Conservation (phyloP, 2,797 vertebrate species). For the Syndactyla subalaris region DNA sequence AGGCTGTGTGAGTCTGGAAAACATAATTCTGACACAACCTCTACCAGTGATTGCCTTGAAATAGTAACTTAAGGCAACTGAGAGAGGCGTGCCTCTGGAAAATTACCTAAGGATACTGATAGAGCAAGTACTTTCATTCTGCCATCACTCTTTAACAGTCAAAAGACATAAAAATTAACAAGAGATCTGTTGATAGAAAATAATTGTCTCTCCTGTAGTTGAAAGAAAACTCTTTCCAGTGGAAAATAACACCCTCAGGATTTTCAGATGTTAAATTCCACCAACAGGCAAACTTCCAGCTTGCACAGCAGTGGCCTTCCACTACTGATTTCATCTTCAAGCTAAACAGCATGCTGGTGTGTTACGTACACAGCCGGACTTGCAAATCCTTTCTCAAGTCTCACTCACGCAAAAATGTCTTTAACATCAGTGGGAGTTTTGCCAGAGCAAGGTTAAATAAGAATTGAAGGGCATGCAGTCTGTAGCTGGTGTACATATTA, state of each 20-base stretch:
- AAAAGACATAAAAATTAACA: neutral
- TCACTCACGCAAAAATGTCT: slow-evolving; percentile 1
- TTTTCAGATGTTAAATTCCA: slow-evolving; percentile 20
- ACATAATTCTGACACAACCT: neutral
- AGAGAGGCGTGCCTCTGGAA: neutral
- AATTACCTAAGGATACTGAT: neutral
- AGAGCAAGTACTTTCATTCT: neutral
- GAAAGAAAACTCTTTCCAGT: neutral
- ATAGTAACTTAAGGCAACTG: neutral
- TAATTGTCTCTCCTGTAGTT: neutral
- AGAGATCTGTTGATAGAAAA: neutral
- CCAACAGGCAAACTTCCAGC: neutral
- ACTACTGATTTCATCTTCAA: neutral
- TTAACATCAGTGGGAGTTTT: neutral
- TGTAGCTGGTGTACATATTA: neutral
- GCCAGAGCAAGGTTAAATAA: slow-evolving; percentile 12
- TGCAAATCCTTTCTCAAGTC: neutral
- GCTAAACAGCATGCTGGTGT: neutral
- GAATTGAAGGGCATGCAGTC: neutral
- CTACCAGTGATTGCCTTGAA: neutral
- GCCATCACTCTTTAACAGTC: neutral
- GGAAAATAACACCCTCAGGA: neutral
- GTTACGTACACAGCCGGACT: neutral
- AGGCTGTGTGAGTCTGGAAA: neutral
- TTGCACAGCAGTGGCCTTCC: neutral